These are phyloP conservation scores for Mylabris phalerata DNA, from an alignment of 1,140 invertebrate genomes.

Conservation along the genomic window DNA sequence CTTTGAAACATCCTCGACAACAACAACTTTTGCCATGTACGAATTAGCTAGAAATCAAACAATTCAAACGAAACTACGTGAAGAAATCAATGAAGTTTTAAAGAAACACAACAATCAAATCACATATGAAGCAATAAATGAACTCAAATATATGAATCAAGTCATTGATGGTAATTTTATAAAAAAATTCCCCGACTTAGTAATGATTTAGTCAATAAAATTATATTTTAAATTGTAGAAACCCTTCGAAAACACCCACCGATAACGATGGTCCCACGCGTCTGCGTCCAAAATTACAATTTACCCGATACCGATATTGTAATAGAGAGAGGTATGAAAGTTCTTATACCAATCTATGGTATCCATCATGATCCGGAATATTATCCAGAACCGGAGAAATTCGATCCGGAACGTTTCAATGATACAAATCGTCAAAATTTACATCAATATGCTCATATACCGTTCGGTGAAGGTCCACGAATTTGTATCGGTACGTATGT, in stretches of 20 bases:
- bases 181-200: too few relatives aligned
- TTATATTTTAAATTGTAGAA: conserved; percentile 35
- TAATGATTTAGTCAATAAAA: too few relatives aligned
- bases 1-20: conserved; percentile 55
- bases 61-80: conserved; percentile 45
- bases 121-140: conserved; percentile 48
- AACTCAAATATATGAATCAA: conserved; percentile 43
- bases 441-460: too few relatives aligned
- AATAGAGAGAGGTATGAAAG: conserved; percentile 43
- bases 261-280: conserved; percentile 41
- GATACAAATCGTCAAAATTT: too few relatives aligned
- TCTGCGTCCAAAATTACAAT: conserved; percentile 41
- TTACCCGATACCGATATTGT: conserved; percentile 38
- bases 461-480: conserved; percentile 51
- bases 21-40: conserved; percentile 57
- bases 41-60: conserved; percentile 50
- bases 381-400: too few relatives aligned
- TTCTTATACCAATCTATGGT: conserved; percentile 42
- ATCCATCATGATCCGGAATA: conserved; percentile 47
- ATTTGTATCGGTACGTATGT: conserved; percentile 47
- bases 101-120: conserved; percentile 43
- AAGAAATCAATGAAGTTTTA: conserved; percentile 44
- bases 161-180: conserved; percentile 43
- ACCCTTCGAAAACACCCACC: conserved; percentile 50
- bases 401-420: too few relatives aligned